phyloP scores from a whole-genome alignment of 2,888 invertebrate genomes.

The Prenolepis imparis region DNA sequence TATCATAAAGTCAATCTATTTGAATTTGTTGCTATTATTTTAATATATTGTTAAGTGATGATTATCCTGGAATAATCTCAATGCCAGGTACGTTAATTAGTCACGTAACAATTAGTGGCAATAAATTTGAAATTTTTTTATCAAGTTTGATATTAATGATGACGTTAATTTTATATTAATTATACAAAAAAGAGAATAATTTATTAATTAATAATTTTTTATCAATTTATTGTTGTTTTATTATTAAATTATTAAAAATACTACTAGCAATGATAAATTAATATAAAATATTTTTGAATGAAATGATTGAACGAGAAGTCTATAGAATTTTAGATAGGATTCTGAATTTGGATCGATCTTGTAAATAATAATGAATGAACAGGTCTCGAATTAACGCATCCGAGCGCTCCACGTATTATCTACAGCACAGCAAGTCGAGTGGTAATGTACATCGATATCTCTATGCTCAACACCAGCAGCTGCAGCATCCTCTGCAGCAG shows the following conservation, averaged over 20 bases:
- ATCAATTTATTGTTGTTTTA: neutral
- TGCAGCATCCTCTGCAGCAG: conserved; percentile 86
- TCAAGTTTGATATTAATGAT: neutral
- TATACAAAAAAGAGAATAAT: neutral
- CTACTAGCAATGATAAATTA: neutral
- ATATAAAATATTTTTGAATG: neutral
- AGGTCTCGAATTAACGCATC: conserved; percentile 83
- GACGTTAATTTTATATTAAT: neutral
- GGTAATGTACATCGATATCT: conserved; percentile 88
- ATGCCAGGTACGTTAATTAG: neutral
- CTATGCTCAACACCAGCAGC: conserved; percentile 87
- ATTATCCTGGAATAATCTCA: neutral
- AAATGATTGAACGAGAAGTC: neutral
- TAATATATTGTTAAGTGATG: neutral
- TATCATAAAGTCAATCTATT: neutral
- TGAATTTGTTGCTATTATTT: neutral
- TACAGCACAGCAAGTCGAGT: conserved; percentile 91
- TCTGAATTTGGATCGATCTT: neutral
- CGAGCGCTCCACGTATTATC: conserved; percentile 83
- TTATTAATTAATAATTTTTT: neutral
- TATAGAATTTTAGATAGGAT: neutral
- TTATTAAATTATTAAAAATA: neutral
- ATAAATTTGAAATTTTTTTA: neutral
- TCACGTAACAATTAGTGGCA: neutral
- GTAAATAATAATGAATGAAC: conserved; percentile 1